A percentile compares a stretch with the other conserved stretches of the same genome.
Evolutionary conservation across 2,888 invertebrate genomes (phyloP).

Genomic region (Heliconius erato): DNA sequence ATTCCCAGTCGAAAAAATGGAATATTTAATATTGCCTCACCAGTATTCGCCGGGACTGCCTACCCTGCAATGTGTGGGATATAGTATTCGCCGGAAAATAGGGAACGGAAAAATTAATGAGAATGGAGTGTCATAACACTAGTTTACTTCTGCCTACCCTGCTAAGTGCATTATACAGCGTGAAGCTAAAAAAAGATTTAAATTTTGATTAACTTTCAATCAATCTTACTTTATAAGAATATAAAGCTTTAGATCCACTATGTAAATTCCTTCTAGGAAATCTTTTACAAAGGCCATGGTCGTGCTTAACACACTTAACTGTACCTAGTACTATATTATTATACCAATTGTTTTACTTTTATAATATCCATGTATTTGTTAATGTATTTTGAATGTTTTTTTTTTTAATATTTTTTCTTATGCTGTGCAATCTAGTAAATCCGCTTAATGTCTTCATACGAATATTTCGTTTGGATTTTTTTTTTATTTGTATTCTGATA

Average conservation of each 20-base stretch:
- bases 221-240: background rate
- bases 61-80: no score
- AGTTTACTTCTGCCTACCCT: no score
- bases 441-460: background rate
- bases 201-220: background rate
- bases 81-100: no score
- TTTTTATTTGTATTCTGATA: background rate
- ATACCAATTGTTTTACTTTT: constrained; percentile 6
- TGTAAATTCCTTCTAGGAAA: constrained; percentile 37
- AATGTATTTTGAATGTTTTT: background rate
- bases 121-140: no score
- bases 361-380: background rate
- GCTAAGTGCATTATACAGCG: no score
- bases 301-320: constrained; percentile 23
- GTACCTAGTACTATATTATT: constrained; percentile 4
- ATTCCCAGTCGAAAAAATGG: no score
- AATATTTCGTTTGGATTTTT: background rate
- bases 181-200: no score
- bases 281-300: constrained; percentile 33
- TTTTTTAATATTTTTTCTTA: background rate
- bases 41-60: no score
- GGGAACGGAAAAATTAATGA: no score
- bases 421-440: background rate
- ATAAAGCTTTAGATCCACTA: constrained; percentile 10
- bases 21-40: no score